Base-by-base conservation (phyloP, 2,113 vertebrate genomes). In the Platysteira castanea region DNA sequence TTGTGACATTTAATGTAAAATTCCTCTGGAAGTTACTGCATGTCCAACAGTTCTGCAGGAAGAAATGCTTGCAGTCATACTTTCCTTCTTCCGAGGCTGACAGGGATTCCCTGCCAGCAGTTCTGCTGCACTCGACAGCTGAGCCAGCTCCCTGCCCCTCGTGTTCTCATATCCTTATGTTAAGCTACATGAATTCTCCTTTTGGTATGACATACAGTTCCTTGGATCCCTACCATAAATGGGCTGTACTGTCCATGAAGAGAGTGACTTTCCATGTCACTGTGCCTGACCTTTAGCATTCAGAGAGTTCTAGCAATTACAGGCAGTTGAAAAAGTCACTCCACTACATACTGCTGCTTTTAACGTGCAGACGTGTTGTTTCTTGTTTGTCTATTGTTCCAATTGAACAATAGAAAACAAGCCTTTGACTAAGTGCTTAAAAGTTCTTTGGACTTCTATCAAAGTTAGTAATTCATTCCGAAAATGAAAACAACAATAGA, bases 31-130 rank as follows among this genome's bases (percentile, higher is more conserved):
- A 78, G 64, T 68, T 92, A 53, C 73, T 78, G 49, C 44, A 33
- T 49, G 46, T 86, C 94, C 56, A 76, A 1, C 57, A 82, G 65
- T 61, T 95, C 54, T 46, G 13, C 46, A 79, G 65, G 37, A 87
- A 70, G 39, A 80, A 81, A 56, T 90, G 35, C 84, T 86, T 61
- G 35, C 31, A 90, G 71, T 94, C 71, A 68, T 70, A 71, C 63
- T 95, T 95, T 79, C 67, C 82, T 90, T 90, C n/a, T 65, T 94
- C 75, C 57, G 46, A 79, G 85, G 82, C 84, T 89, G 95, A 5
- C 6, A 33, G 23, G 16, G 7, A 4, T 91, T 88, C 75, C 50
- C 56, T 95, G 85, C 75, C 93, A 93, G 47, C 60, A 80, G 54
- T 90, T 85, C 56, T 74, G 42, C 47, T 67, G 6, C 0, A 1